These are phyloP conservation scores for Acanthococcus lagerstroemiae DNA, from an alignment of 2,888 invertebrate species.

Conservation along the genomic window DNA sequence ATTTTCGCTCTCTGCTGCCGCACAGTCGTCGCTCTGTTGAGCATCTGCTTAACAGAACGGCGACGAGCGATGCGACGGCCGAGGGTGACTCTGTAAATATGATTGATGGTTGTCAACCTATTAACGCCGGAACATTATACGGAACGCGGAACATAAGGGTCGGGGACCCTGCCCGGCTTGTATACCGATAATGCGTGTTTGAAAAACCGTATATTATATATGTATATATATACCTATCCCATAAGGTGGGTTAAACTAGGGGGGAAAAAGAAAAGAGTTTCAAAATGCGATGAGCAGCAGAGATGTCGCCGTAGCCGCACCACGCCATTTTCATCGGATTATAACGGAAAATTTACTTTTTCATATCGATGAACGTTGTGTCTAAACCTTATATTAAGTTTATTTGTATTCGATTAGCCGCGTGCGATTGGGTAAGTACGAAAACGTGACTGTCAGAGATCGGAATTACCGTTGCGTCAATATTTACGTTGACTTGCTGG, in stretches of 20 bases:
- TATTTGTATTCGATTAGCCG: not conserved
- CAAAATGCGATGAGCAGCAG: too few relatives aligned
- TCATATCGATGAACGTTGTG: not conserved
- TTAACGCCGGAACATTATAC: slow-evolving; percentile 15
- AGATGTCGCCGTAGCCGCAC: too few relatives aligned
- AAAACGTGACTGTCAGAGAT: not conserved
- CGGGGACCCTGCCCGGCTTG: not conserved
- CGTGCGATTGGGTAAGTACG: not conserved
- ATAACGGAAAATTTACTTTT: not conserved
- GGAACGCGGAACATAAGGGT: not conserved
- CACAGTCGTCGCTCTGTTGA: too few relatives aligned
- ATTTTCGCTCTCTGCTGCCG: too few relatives aligned
- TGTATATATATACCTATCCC: too few relatives aligned
- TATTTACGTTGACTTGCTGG: too few relatives aligned
- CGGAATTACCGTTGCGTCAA: too few relatives aligned
- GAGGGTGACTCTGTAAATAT: too few relatives aligned
- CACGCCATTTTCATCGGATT: not conserved
- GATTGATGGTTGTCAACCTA: slow-evolving; percentile 30
- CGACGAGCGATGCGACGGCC: too few relatives aligned
- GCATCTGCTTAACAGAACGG: too few relatives aligned
- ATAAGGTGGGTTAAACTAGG: too few relatives aligned
- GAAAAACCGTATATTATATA: not conserved
- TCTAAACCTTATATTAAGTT: not conserved
- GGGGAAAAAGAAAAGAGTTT: too few relatives aligned
- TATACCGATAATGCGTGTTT: not conserved